Percentiles rank a stretch among this genome's conserved stretches.
phyloP scores from a whole-genome alignment of 2,113 vertebrate genomes.

The Lagopus muta region DNA sequence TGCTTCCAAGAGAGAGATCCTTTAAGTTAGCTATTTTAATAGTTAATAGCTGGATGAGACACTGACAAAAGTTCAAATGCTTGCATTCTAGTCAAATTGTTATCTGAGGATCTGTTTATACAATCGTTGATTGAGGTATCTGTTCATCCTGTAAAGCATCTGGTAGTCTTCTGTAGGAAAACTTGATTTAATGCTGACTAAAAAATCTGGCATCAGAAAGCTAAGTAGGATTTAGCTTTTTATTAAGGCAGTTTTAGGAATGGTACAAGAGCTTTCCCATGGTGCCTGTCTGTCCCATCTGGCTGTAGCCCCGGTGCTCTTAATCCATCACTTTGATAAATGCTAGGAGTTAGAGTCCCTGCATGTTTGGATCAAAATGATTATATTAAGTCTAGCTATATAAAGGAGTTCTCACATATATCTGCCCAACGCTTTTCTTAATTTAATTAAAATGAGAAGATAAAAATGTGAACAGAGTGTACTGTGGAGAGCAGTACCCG shows the following conservation, averaged over 20 bases:
- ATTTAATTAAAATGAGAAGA: not conserved
- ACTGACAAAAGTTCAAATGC: not conserved
- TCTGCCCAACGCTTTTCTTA: not conserved
- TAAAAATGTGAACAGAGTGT: not conserved
- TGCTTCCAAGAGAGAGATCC: not conserved
- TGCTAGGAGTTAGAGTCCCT: not conserved
- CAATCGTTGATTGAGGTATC: not conserved
- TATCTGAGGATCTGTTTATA: constrained; percentile 3
- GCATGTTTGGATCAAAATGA: not conserved
- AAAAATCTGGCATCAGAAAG: not conserved
- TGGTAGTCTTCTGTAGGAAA: not conserved
- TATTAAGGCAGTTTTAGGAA: not conserved
- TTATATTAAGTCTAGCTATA: not conserved
- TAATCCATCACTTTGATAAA: constrained; percentile 30
- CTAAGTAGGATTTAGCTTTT: not conserved
- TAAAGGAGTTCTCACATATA: not conserved
- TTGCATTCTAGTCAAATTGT: not conserved
- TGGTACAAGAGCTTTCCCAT: not conserved
- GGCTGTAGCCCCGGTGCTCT: not conserved
- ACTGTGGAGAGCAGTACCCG: fast-evolving
- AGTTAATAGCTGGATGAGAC: not conserved
- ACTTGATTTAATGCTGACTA: not conserved
- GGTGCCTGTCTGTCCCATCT: not conserved
- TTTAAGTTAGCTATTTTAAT: not conserved
- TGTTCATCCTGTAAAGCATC: not conserved